Evolutionary conservation across 2,113 vertebrate genomes (phyloP).

Genomic region (Oxyura jamaicensis): DNA sequence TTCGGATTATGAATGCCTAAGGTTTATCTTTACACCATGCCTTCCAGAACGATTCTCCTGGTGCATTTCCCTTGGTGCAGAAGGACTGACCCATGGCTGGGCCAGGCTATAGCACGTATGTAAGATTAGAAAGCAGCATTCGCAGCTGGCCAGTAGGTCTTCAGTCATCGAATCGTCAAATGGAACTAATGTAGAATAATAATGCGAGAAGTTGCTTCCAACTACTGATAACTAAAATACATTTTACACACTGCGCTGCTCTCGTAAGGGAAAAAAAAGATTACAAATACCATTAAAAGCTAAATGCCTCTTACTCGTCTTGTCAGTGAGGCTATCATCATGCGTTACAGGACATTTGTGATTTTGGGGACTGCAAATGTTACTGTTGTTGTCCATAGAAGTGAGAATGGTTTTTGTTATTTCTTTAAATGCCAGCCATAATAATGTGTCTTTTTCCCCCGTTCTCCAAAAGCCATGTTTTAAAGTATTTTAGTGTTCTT

Average conservation of each 20-base stretch:
- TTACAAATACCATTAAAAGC: constrained; percentile 65
- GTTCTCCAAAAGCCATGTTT: neutral
- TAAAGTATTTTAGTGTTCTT: neutral
- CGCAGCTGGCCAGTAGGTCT: constrained; percentile 70
- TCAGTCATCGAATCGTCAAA: constrained; percentile 74
- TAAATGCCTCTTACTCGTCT: constrained; percentile 64
- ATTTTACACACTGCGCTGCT: constrained; percentile 64
- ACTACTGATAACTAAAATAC: constrained; percentile 43
- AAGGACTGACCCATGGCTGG: constrained; percentile 34
- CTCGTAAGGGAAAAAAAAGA: constrained; percentile 40
- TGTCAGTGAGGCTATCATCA: constrained; percentile 47
- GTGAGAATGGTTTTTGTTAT: constrained; percentile 27
- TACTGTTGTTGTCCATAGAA: constrained; percentile 34
- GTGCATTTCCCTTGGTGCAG: constrained; percentile 1
- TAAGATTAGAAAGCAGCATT: constrained; percentile 73
- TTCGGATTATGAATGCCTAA: constrained; percentile 29
- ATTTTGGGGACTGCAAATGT: constrained; percentile 53
- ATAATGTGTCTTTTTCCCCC: neutral
- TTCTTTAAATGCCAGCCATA: constrained; percentile 53
- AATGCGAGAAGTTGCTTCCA: constrained; percentile 63
- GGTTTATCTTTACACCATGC: constrained; percentile 2
- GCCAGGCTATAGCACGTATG: constrained; percentile 10
- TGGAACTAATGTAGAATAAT: constrained; percentile 74
- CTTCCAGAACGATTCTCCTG: constrained; percentile 9
- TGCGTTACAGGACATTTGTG: constrained; percentile 56